Conservation (phyloP, 1,140 invertebrate species). For the Drosophila jambulina region DNA sequence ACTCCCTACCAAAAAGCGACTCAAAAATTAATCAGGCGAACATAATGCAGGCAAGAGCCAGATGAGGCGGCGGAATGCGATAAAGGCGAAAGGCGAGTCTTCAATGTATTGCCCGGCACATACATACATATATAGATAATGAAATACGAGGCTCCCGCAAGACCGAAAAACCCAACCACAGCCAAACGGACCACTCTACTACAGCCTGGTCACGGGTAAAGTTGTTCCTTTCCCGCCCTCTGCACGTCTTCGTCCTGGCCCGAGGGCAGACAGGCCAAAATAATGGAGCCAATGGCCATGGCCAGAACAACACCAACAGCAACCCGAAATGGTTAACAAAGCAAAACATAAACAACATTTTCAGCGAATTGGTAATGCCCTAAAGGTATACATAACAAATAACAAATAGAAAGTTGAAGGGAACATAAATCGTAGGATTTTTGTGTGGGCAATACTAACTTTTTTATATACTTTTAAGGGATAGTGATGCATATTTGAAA, state of each 20-base stretch:
- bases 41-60: slow-evolving; percentile 63
- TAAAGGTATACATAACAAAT: not conserved
- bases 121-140: slow-evolving; percentile 45
- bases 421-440: not conserved
- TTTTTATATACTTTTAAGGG: not conserved
- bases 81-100: slow-evolving; percentile 61
- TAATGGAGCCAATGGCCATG: slow-evolving; percentile 58
- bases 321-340: slow-evolving; percentile 44
- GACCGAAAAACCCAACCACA: slow-evolving; percentile 24
- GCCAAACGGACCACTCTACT: slow-evolving; percentile 14
- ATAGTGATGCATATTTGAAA: not conserved
- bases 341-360: slow-evolving; percentile 36
- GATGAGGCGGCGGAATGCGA: slow-evolving; percentile 70
- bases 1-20: slow-evolving; percentile 27
- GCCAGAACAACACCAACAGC: slow-evolving; percentile 38
- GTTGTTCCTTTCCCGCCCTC: slow-evolving; percentile 3
- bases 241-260: slow-evolving; percentile 28
- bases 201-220: slow-evolving; percentile 5
- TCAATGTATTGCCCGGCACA: slow-evolving; percentile 44
- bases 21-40: slow-evolving; percentile 76
- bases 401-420: not conserved
- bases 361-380: slow-evolving; percentile 39
- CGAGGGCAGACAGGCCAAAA: slow-evolving; percentile 38
- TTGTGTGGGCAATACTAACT: not conserved
- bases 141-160: slow-evolving; percentile 46